A percentile compares a stretch with the other conserved stretches of the same genome.
These are phyloP conservation scores for Macaca fascicularis DNA, from an alignment of 2,113 vertebrate genomes.

Conservation along the genomic window T2T-MFA8v1.1 NC_088387.1:5744001-5744500, in stretches of 20 bases:
- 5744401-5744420: not conserved
- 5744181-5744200: not conserved
- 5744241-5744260: not conserved
- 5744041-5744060: not conserved
- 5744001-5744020: not conserved
- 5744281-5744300: not conserved
- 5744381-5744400: not conserved
- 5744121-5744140: not conserved
- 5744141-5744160: not conserved
- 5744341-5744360: fast-evolving
- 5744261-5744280: fast-evolving
- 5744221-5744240: not conserved
- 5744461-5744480: not conserved
- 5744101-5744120: not conserved
- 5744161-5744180: not conserved
- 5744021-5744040: not conserved
- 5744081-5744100: too few species aligned
- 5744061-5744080: not conserved
- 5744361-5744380: not conserved
- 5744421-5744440: not conserved
- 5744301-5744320: not conserved
- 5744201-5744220: not conserved
- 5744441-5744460: not conserved
- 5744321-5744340: not conserved
- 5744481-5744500: not conserved